Base-by-base conservation (phyloP, 2,797 vertebrate species). In the Zenarchopterus dispar region DNA sequence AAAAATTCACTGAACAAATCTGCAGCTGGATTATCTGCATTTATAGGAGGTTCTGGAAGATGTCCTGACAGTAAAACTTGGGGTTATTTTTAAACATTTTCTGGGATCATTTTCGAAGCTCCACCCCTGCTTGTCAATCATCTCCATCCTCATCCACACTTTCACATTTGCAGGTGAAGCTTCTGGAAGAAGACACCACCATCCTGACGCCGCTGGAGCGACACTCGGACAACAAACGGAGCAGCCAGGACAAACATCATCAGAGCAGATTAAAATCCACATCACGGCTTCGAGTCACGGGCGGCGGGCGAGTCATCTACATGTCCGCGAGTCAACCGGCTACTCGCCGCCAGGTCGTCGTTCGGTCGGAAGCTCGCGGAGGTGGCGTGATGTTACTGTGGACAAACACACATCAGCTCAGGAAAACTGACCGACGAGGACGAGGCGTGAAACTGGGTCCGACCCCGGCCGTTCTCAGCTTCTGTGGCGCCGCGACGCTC, bases 221-320 rank as follows among this genome's bases (percentile, higher is more conserved):
- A 11, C 19, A 56, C 58, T 49, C 18, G 4, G 47, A 33, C 54
- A 66, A 44, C 23, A 62, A 67, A 51, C n/a, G 56, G 69, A 64
- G 61, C 61, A 69, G 16, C 58, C 42, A 24, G 70, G 67, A 78
- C 68, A 70, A 82, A 81, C 82, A 82, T 88, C 86, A 87, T 92
- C 89, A 92, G 75, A 56, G 78, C 89, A 53, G 85, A 92, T 92
- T 92, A 89, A 91, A 86, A 91, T 92, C 88, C 84, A 92, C 90
- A 92, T 92, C 89, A 90, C 56, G 63, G 77, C 70, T 79, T 82
- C 81, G 77, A 90, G 82, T 76, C 62, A 73, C 69, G 66, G 18
- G 24, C 43, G 39, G 75, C 60, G 80, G 80, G 82, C 84, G 90
- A 91, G 73, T 91, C 88, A 89, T 71, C 46, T 24, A 44, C 56